phyloP scores from a whole-genome alignment of 2,797 vertebrate species.

The Pampus argenteus region DNA sequence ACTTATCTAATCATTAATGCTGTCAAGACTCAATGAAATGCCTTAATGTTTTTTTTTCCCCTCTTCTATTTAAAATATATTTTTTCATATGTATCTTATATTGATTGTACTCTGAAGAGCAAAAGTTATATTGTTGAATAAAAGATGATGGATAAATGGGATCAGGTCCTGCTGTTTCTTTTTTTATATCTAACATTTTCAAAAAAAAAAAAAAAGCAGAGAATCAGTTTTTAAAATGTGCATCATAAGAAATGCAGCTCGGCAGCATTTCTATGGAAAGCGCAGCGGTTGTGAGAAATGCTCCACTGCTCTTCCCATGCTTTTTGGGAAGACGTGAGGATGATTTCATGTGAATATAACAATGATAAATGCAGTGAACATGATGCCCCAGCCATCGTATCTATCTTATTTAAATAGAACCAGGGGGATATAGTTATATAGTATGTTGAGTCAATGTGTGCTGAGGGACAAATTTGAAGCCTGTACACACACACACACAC shows the following conservation, averaged over 20 bases:
- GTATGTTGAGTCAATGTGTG: slow-evolving; percentile 57
- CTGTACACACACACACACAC: slow-evolving; percentile 31
- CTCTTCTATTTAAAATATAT: slow-evolving; percentile 86
- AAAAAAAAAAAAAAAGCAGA: neutral
- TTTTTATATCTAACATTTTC: neutral
- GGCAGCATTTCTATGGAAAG: too few relatives aligned
- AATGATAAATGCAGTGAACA: slow-evolving; percentile 72
- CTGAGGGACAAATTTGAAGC: slow-evolving; percentile 57
- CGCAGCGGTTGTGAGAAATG: slow-evolving; percentile 53
- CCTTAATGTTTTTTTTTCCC: slow-evolving; percentile 72
- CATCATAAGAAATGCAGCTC: slow-evolving; percentile 1
- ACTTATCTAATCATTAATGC: slow-evolving; percentile 56
- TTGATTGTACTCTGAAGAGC: slow-evolving; percentile 87
- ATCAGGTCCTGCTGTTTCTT: slow-evolving; percentile 50
- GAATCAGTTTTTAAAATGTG: slow-evolving; percentile 13
- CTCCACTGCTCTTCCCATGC: slow-evolving; percentile 48
- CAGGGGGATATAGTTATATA: slow-evolving; percentile 60
- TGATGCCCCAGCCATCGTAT: slow-evolving; percentile 64
- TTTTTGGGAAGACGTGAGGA: slow-evolving; percentile 59
- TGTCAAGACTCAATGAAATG: slow-evolving; percentile 67
- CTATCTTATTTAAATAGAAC: slow-evolving; percentile 73
- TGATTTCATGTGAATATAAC: slow-evolving; percentile 76
- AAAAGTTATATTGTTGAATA: slow-evolving; percentile 90
- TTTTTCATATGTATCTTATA: slow-evolving; percentile 82
- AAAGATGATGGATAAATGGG: slow-evolving; percentile 82